phyloP scores from a whole-genome alignment of 2,113 vertebrate genomes.

The Trematocara variabile region DNA sequence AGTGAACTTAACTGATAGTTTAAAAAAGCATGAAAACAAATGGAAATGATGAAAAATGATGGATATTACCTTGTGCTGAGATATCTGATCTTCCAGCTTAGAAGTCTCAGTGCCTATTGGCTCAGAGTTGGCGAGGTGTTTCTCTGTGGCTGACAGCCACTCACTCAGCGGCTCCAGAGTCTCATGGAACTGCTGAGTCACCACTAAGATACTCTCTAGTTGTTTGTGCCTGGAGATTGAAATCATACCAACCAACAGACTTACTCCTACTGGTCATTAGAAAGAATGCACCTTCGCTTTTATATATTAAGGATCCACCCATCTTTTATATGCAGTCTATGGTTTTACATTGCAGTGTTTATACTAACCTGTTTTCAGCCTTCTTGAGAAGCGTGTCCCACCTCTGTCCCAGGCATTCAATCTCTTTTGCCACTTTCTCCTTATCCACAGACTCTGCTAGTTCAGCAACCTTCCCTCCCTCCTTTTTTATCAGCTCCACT shows the following conservation, averaged over 20 bases:
- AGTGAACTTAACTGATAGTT: neutral
- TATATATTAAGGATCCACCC: neutral
- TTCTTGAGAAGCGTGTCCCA: constrained; percentile 91
- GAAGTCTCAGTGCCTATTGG: constrained; percentile 89
- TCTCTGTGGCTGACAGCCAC: constrained; percentile 86
- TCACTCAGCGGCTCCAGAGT: constrained; percentile 88
- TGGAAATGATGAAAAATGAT: neutral
- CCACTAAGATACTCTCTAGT: constrained; percentile 87
- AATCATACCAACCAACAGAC: neutral
- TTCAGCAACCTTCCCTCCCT: constrained; percentile 89
- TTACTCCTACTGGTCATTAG: neutral
- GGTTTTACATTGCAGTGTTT: neutral
- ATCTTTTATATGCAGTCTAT: neutral
- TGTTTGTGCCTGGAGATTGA: constrained; percentile 83
- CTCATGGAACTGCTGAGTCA: constrained; percentile 94
- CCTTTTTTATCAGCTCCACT: constrained; percentile 89
- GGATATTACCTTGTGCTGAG: constrained; percentile 84
- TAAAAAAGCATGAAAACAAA: neutral
- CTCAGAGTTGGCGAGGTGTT: constrained; percentile 86
- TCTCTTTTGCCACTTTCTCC: constrained; percentile 88
- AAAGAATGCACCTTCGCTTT: neutral
- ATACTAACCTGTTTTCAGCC: constrained; percentile 86
- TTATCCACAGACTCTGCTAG: constrained; percentile 87
- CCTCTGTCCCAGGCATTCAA: constrained; percentile 85
- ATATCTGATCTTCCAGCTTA: constrained; percentile 89